Evolutionary conservation across 2,888 invertebrate species (phyloP), one percentile per base, ranked within the genome.

Genomic region (Diabrotica balteata): DNA sequence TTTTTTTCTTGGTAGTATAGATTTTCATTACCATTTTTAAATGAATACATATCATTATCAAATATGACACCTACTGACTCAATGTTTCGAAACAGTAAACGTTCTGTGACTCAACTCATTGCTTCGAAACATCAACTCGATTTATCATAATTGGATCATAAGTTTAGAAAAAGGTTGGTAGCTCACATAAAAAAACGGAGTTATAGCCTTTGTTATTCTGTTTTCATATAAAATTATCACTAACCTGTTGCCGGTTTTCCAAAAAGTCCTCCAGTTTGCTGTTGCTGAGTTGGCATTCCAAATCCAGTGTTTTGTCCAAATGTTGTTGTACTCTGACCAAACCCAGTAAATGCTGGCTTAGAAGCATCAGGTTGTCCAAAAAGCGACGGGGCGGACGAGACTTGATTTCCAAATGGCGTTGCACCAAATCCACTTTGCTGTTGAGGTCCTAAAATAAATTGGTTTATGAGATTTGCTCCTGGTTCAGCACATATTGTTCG

Each of bases 241-340:
- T 32, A 32, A 70, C 70, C 70, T 17, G 68, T 54, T 17, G 69
- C 9, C 22, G 72, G 70, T 58, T 72, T 72, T 22, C 67, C 70
- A 49, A 72, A 72, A 6, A 72, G 63, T n/a, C 67, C 67, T 8
- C 63, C 61, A 17, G 65, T 7, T 50, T 69, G 70, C 43, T 72
- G 63, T 63, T 67, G 63, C 68, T 75, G 62, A 66, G 58, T 71
- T 8, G 70, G 68, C 64, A 78, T 43, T 6, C 76, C 77, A 68
- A 78, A 75, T 54, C 82, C 82, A 8, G 86, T 79, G 0, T 85
- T 80, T 67, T 78, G 78, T 0, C 87, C 88, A 80, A 88, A 88
- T 1, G 84, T 82, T 0, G 87, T 83, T 1, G 87, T 83, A 45
- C 86, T 81, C 84, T 91, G 90, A 0, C 90, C 91, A 83, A 94